A percentile compares a stretch with the other conserved stretches of the same genome.
These are phyloP conservation scores for Cheilosia vulpina DNA, from an alignment of 2,888 invertebrate genomes.

Conservation along the genomic window DNA sequence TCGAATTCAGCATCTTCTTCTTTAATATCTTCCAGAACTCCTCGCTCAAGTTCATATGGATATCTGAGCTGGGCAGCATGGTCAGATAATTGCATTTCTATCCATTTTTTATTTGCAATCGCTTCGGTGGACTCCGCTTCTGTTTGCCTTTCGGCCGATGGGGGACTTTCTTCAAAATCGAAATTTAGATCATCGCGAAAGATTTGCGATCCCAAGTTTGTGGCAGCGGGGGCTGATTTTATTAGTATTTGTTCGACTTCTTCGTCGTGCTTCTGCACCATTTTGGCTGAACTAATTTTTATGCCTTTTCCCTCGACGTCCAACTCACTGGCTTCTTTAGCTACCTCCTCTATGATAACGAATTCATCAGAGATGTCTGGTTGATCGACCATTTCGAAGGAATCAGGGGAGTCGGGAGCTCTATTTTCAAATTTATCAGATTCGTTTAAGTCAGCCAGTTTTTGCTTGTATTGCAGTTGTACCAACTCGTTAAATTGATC, in stretches of 20 bases:
- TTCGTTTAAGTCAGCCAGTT: conserved; percentile 87
- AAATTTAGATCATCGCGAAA: conserved; percentile 86
- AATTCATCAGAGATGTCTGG: conserved; percentile 94
- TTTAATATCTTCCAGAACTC: conserved; percentile 95
- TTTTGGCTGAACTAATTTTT: conserved; percentile 86
- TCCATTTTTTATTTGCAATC: conserved; percentile 93
- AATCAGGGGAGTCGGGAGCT: conserved; percentile 91
- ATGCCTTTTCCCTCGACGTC: conserved; percentile 93
- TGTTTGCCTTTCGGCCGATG: conserved; percentile 82
- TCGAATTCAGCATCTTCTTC: conserved; percentile 96
- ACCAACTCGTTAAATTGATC: conserved; percentile 83
- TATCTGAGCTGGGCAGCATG: conserved; percentile 86
- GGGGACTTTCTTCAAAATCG: conserved; percentile 89
- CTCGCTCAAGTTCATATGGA: conserved; percentile 92
- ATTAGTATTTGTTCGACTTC: conserved; percentile 89
- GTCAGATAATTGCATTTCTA: conserved; percentile 92
- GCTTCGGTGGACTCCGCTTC: conserved; percentile 87
- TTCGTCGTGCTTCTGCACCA: conserved; percentile 87
- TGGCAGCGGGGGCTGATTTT: conserved; percentile 88
- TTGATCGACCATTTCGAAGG: conserved; percentile 94
- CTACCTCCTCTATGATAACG: conserved; percentile 94
- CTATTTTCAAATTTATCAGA: conserved; percentile 85
- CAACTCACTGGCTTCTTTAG: conserved; percentile 92
- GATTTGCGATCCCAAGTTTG: conserved; percentile 86
- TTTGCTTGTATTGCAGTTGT: conserved; percentile 84